Evolutionary conservation across 1,140 invertebrate species (phyloP), one percentile per base, ranked within the genome.

Genomic region (Triops cancriformis): DNA sequence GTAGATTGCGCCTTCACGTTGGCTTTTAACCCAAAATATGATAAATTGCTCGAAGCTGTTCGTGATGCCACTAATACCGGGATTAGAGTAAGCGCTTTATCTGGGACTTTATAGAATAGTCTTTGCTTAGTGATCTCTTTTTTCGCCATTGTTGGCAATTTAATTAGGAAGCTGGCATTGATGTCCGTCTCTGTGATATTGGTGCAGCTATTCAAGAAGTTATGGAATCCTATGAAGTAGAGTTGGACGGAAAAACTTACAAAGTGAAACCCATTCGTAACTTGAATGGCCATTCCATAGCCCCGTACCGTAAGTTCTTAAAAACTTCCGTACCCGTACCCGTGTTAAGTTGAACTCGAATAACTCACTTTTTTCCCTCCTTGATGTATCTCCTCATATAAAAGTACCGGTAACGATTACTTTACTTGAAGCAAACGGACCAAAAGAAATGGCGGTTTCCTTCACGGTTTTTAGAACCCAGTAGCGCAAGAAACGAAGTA

Each of bases 201-300:
- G 98, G 98, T 23, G 94, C 95, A 82, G 94, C 94, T 5, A 97
- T 99, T 82, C 97, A 99, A 84, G 98, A 99, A 87, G 95, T 97
- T 0, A 99, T 99, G 98, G 98, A 99, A 82, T 98, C 96, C 0
- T 98, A 99, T 87, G 98, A 99, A 88, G 91, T 99, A 2, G 97
- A 99, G 85, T 83, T 99, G 26, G 94, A 99, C 87, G 98, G 98
- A 37, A 98, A 98, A 87, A 93, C 92, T 31, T 98, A 98, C 86
- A 95, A 91, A 86, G 85, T 79, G 9, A 99, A 98, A 86, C 93
- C 96, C 2, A 99, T 99, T 82, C 89, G 98, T 73, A 99, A 99
- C 87, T 88, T 99, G 72, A 98, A 98, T 88, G 98, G 98, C 14
- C 98, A 99, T 85, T 98, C 96, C 6, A 98, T 99, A 82, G 93